phyloP scores from a whole-genome alignment of 2,888 invertebrate species.

The Drosophila nr. fundita region DNA sequence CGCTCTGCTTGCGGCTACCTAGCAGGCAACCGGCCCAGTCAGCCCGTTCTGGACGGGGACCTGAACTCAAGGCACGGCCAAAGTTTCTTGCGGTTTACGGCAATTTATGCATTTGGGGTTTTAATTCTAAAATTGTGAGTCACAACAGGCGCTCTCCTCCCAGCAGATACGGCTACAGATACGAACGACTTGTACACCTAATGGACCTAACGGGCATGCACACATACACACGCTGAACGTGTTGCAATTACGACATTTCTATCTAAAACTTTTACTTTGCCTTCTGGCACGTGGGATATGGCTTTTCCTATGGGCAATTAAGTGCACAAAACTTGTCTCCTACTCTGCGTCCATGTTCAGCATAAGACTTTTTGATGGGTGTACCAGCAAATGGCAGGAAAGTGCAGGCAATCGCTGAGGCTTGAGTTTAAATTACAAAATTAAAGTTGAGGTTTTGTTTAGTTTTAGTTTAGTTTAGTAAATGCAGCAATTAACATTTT shows the following conservation, averaged over 20 bases:
- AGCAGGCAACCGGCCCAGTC: constrained; percentile 22
- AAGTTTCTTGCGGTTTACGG: constrained; percentile 82
- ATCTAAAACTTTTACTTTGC: constrained; percentile 69
- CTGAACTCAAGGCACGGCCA: constrained; percentile 59
- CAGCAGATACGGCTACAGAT: constrained; percentile 39
- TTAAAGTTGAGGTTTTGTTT: neutral
- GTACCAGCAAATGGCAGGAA: constrained; percentile 2
- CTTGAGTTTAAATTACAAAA: constrained; percentile 5
- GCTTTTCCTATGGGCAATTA: constrained; percentile 51
- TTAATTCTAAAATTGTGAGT: constrained; percentile 81
- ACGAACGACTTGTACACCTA: constrained; percentile 51
- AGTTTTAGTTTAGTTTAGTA: too few relatives aligned
- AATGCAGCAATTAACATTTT: neutral
- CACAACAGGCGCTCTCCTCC: constrained; percentile 63
- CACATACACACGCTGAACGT: constrained; percentile 46
- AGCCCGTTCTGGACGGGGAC: constrained; percentile 9
- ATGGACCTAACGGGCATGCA: constrained; percentile 61
- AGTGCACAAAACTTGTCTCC: constrained; percentile 44
- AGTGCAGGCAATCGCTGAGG: constrained; percentile 11
- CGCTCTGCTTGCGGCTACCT: constrained; percentile 20
- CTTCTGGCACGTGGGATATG: constrained; percentile 44
- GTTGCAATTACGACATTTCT: constrained; percentile 71
- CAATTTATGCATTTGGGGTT: constrained; percentile 77
- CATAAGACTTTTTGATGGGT: neutral
- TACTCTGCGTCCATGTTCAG: constrained; percentile 2